Percentiles rank a stretch among this genome's conserved stretches.
phyloP scores from a whole-genome alignment of 2,888 invertebrate genomes.

The Mantis religiosa region DNA sequence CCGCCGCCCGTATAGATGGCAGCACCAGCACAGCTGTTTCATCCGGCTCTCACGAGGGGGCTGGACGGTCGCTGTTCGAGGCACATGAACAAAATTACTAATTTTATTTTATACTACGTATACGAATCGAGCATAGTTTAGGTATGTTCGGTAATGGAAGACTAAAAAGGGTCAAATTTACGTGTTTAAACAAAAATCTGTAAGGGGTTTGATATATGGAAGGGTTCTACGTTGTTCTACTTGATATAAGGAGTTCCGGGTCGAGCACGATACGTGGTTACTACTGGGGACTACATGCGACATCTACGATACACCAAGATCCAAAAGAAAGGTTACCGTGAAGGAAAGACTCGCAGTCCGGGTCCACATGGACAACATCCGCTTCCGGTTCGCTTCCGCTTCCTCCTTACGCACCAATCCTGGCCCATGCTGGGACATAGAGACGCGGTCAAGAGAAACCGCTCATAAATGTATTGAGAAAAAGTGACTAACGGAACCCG shows the following conservation, averaged over 20 bases:
- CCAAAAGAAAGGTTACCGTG: constrained; percentile 23
- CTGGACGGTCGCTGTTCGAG: not conserved
- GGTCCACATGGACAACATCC: constrained; percentile 39
- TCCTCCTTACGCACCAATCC: constrained; percentile 66
- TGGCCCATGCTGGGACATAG: constrained; percentile 55
- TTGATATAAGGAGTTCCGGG: not conserved
- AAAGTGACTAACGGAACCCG: not conserved
- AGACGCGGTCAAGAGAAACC: not conserved
- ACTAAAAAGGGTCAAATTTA: not conserved
- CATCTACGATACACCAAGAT: not conserved
- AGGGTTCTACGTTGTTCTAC: too few species aligned
- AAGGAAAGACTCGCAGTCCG: constrained; percentile 30
- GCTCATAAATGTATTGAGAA: not conserved
- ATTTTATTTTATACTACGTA: not conserved
- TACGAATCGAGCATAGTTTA: not conserved
- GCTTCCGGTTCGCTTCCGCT: constrained; percentile 59
- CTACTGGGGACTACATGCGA: not conserved
- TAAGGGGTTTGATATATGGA: too few species aligned
- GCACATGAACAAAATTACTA: not conserved
- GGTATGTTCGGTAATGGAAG: not conserved
- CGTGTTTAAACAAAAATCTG: too few species aligned
- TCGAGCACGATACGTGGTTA: not conserved
- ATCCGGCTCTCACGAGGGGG: not conserved
- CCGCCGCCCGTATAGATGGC: not conserved
- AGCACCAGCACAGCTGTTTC: not conserved